Percentiles rank a stretch among this genome's conserved stretches.
Conservation (phyloP, 2,888 invertebrate species). For the Creontiades dilutus region DNA sequence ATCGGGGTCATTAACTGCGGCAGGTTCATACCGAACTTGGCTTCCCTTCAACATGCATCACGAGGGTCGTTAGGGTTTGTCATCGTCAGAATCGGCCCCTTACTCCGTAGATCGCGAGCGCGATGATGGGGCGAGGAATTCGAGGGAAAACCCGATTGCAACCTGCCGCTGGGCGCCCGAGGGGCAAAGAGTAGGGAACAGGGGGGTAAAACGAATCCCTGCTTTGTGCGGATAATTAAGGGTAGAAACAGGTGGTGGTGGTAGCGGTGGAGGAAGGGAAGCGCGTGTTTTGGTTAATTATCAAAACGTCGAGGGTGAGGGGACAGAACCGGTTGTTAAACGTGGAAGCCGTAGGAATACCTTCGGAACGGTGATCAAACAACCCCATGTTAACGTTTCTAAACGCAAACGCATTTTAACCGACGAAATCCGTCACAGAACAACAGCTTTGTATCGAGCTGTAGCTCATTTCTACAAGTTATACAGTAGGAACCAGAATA, state of each 20-base stretch:
- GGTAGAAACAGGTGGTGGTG: background rate
- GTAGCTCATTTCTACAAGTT: background rate
- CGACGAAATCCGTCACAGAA: background rate
- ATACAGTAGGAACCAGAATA: too few species aligned
- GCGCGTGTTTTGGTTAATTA: slow-evolving; percentile 20
- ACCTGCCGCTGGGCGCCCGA: background rate
- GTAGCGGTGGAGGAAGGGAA: background rate
- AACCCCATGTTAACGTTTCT: slow-evolving; percentile 18
- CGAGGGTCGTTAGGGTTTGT: background rate
- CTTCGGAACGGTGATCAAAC: slow-evolving; percentile 13
- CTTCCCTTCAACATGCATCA: background rate
- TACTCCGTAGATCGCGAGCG: background rate
- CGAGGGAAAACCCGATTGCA: slow-evolving; percentile 6
- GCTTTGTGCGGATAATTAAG: slow-evolving; percentile 19
- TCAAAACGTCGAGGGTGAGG: background rate
- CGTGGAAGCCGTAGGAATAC: background rate
- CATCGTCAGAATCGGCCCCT: background rate
- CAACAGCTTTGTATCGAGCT: background rate
- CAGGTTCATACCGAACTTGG: too few species aligned
- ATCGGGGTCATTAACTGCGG: too few species aligned
- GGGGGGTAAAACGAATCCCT: slow-evolving; percentile 22
- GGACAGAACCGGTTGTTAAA: background rate
- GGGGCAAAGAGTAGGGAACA: background rate
- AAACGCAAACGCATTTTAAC: background rate
- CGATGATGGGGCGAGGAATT: background rate